Conservation (phyloP, 2,888 invertebrate species). For the Amphimallon solstitiale region DNA sequence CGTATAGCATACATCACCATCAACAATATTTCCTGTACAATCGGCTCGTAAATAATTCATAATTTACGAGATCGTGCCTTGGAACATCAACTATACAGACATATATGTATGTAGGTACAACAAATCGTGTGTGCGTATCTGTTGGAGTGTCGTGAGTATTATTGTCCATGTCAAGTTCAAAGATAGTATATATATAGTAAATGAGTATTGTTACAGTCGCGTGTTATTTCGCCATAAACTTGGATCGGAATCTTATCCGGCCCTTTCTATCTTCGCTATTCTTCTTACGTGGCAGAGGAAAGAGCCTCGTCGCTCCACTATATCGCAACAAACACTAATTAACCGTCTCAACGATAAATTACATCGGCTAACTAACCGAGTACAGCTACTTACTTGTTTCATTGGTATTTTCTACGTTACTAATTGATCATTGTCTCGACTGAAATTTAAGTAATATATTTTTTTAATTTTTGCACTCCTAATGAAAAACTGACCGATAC, state of each 20-base stretch:
- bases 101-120: too few relatives aligned
- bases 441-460: too few relatives aligned
- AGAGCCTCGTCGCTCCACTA: neutral
- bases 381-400: too few relatives aligned
- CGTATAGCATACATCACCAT: neutral
- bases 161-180: conserved; percentile 39
- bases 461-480: too few relatives aligned
- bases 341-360: conserved; percentile 16
- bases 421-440: conserved; percentile 5
- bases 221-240: conserved; percentile 42
- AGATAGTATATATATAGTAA: too few relatives aligned
- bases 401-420: neutral
- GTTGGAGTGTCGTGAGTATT: conserved; percentile 25
- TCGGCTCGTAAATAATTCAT: conserved; percentile 37
- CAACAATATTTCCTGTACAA: conserved; percentile 24
- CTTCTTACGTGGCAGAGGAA: neutral
- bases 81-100: conserved; percentile 29
- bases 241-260: conserved; percentile 34
- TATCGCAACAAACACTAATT: conserved; percentile 5
- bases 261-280: conserved; percentile 1
- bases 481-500: too few relatives aligned
- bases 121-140: too few relatives aligned
- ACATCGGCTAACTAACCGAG: neutral
- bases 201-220: conserved; percentile 43
- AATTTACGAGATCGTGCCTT: conserved; percentile 38